Base-by-base conservation (phyloP, 2,113 vertebrate species). In the Seriola aureovittata region DNA sequence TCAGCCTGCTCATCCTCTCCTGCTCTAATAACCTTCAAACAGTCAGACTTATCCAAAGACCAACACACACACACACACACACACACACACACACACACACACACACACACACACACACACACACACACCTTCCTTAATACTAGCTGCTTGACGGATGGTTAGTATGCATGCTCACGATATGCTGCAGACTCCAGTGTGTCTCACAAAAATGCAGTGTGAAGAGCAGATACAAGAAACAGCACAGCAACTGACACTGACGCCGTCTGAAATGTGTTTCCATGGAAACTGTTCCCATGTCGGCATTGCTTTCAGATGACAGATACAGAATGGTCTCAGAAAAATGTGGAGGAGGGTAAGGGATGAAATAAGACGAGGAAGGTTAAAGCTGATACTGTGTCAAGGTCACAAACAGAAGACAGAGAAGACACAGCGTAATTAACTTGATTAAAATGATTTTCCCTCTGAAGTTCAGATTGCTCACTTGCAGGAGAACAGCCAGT, bases 181-280 rank as follows among this genome's bases (percentile, higher is more conserved):
- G 85, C 81, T 85, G 88, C 91, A 87, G 86, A 88, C 60, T 68
- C 69, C 72, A 64, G 58, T 34, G 71, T 85, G 76, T 68, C 75
- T 64, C 60, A 57, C 38, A 57, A 67, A 88, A 75, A 85, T 25
- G 50, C 82, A 81, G 88, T 54, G 83, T 59, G 68, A 81, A 62
- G 55, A 78, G 73, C 80, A 75, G 80, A 91, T 55, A 83, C 57
- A 63, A 89, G 85, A 76, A 82, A 81, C 73, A 50, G 78, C 73
- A 34, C 78, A 34, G 78, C 75, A 16, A 12, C 70, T 4, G 71
- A 88, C 77, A 76, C 62, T 0, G 80, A 64, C 25, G 75, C 85
- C 32, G 78, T 78, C 87, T 91, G 84, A 90, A 88, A 87, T 80
- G 75, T 4, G 91, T 95, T 91, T 75, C 94, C 87, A 93, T 93